Percentiles rank a stretch among this genome's conserved stretches.
phyloP scores from a whole-genome alignment of 1,140 invertebrate species.

The Camponotus pennsylvanicus region DNA sequence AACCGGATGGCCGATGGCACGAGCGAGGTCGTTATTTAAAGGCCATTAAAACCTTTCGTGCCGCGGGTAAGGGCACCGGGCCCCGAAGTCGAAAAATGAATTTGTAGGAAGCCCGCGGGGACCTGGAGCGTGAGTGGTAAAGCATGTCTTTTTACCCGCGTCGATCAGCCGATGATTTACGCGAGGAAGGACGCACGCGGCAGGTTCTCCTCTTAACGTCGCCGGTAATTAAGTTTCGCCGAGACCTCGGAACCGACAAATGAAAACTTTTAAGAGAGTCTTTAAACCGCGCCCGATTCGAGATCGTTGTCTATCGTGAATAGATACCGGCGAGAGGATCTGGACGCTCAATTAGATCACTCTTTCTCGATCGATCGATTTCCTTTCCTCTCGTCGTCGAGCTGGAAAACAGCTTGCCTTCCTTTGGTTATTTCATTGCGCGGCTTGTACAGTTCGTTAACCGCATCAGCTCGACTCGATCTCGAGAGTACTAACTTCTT shows the following conservation, averaged over 20 bases:
- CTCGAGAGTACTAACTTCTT: conserved; percentile 64
- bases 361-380: conserved; percentile 5
- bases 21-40: conserved; percentile 55
- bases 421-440: conserved; percentile 54
- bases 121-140: conserved; percentile 65
- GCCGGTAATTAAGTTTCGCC: conserved; percentile 67
- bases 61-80: conserved; percentile 11
- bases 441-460: conserved; percentile 63
- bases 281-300: conserved; percentile 67
- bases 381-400: background rate
- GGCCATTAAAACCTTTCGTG: conserved; percentile 63
- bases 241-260: conserved; percentile 58
- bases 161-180: conserved; percentile 66
- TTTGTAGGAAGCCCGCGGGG: conserved; percentile 58
- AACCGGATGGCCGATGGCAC: conserved; percentile 47
- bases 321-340: conserved; percentile 20
- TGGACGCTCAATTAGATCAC: conserved; percentile 26
- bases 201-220: conserved; percentile 62
- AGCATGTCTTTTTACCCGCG: conserved; percentile 57
- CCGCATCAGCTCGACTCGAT: conserved; percentile 60
- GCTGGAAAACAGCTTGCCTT: conserved; percentile 54
- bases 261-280: conserved; percentile 58
- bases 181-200: conserved; percentile 45
- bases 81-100: conserved; percentile 57
- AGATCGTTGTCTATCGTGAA: conserved; percentile 59